Percentiles rank a stretch among this genome's conserved stretches.
These are phyloP conservation scores for Taenioides sp. DNA, from an alignment of 2,797 vertebrate species.

Conservation along the genomic window DNA sequence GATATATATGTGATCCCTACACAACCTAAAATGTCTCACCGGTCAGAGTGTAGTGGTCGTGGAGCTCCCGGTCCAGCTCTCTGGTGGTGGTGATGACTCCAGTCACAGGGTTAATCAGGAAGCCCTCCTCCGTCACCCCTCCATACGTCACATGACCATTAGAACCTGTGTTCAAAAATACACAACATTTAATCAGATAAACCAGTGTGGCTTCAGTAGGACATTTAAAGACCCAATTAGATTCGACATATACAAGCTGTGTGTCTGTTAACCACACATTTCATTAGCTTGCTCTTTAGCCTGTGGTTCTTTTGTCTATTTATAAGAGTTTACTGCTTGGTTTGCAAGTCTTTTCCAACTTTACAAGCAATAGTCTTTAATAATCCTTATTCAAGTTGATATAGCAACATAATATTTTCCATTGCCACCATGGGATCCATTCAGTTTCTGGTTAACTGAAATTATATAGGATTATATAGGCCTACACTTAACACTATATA, in stretches of 20 bases:
- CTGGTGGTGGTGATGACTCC: slow-evolving; percentile 88
- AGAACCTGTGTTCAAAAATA: slow-evolving; percentile 67
- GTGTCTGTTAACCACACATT: slow-evolving; percentile 36
- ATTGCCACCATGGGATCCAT: not conserved
- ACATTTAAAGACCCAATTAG: slow-evolving; percentile 21
- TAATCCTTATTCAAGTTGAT: not conserved
- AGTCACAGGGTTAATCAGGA: slow-evolving; percentile 87
- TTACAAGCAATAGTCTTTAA: slow-evolving; percentile 15
- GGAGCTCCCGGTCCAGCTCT: slow-evolving; percentile 85
- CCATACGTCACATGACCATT: slow-evolving; percentile 91
- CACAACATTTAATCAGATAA: slow-evolving; percentile 7
- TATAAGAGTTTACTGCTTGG: slow-evolving; percentile 19
- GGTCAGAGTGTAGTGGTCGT: slow-evolving; percentile 85
- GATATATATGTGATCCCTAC: too few relatives aligned
- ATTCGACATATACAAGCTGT: slow-evolving; percentile 17
- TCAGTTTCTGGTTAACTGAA: not conserved
- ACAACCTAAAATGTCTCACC: slow-evolving; percentile 67
- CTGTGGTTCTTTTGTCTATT: slow-evolving; percentile 29
- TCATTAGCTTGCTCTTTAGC: slow-evolving; percentile 45
- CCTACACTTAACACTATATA: not conserved
- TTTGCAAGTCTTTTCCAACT: slow-evolving; percentile 1
- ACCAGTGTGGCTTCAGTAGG: slow-evolving; percentile 1
- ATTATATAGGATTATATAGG: not conserved
- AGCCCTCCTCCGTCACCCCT: slow-evolving; percentile 87
- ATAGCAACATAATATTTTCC: not conserved